phyloP scores from a whole-genome alignment of 2,113 vertebrate genomes.

The Myodes glareolus region DNA sequence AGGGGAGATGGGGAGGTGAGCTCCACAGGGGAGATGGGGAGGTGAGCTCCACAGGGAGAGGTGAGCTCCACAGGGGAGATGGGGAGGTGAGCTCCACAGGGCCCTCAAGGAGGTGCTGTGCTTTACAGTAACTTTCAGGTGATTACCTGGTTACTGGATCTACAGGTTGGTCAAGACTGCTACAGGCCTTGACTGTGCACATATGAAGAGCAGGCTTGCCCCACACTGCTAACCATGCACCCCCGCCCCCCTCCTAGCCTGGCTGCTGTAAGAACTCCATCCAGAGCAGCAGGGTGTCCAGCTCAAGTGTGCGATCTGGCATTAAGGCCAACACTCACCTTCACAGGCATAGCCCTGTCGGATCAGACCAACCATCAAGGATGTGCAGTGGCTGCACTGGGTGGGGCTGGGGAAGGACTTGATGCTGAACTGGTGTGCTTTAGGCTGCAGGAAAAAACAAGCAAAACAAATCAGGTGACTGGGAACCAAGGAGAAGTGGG shows the following conservation, averaged over 20 bases:
- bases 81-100: too few species aligned
- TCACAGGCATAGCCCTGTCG: constrained; percentile 97
- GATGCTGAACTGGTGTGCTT: constrained; percentile 96
- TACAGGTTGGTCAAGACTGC: not conserved
- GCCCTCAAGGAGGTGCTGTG: not conserved
- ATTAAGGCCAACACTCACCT: constrained; percentile 85
- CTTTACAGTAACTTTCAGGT: not conserved
- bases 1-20: too few species aligned
- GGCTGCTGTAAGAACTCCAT: not conserved
- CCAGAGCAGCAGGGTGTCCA: rapidly evolving
- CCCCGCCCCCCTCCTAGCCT: rapidly evolving
- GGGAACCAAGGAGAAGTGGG: too few species aligned
- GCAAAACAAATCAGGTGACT: not conserved
- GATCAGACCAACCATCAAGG: constrained; percentile 97
- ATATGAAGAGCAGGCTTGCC: not conserved
- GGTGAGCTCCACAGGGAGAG: too few species aligned
- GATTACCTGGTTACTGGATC: not conserved
- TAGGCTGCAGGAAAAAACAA: constrained; percentile 89
- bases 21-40: too few species aligned
- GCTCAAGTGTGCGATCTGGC: not conserved
- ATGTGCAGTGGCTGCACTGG: constrained; percentile 97
- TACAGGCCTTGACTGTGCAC: rapidly evolving
- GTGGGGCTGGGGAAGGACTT: constrained; percentile 96
- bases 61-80: too few species aligned
- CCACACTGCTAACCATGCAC: rapidly evolving